Percentiles rank a stretch among this genome's conserved stretches.
Evolutionary conservation across 2,797 vertebrate genomes (phyloP).

Genomic region (Urophycis tenuis): DNA sequence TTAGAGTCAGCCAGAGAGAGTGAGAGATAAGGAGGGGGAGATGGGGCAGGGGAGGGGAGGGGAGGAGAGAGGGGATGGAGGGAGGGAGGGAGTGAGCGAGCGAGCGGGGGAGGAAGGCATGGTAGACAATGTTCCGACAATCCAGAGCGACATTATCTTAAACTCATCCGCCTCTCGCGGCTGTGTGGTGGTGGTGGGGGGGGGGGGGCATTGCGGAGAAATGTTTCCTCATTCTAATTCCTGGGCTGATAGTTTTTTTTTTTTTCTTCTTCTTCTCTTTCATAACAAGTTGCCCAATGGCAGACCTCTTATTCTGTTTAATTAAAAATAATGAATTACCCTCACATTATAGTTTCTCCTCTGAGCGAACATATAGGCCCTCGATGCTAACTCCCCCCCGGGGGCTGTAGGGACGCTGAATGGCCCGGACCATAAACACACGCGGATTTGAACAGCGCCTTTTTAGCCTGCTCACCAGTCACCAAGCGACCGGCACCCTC

Average conservation of each 20-base stretch:
- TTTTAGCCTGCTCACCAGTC: not conserved
- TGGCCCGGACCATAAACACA: not conserved
- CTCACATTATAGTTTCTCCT: not conserved
- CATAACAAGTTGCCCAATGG: not conserved
- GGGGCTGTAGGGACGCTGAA: not conserved
- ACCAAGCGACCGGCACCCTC: not conserved
- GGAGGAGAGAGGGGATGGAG: not conserved
- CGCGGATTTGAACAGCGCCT: not conserved
- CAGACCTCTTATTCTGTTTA: not conserved
- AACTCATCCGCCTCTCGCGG: not conserved
- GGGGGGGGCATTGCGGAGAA: not conserved
- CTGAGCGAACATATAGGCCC: not conserved
- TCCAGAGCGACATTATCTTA: slow-evolving; percentile 1
- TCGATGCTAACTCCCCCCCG: not conserved
- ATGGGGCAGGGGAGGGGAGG: not conserved
- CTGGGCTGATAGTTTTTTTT: not conserved
- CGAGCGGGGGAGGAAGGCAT: not conserved
- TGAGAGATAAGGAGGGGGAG: not conserved
- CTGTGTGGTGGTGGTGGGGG: not conserved
- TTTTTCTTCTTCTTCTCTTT: not conserved
- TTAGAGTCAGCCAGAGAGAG: not conserved
- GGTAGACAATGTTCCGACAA: not conserved
- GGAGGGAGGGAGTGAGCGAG: not conserved
- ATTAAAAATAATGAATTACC: not conserved
- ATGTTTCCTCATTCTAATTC: not conserved